phyloP scores from a whole-genome alignment of 2,888 invertebrate species.

The Teinopalpus imperialis region DNA sequence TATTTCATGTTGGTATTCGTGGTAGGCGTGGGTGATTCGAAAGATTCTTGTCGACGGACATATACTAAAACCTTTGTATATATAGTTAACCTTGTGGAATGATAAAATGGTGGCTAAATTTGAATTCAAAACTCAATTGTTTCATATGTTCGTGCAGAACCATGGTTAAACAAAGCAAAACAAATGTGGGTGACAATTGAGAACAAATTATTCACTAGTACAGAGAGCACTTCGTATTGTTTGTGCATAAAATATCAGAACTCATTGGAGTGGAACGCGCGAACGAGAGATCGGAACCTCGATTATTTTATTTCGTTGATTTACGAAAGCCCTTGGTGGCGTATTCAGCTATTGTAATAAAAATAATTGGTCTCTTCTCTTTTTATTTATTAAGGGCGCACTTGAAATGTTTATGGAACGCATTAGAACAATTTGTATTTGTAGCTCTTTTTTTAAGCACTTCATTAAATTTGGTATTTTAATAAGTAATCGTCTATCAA shows the following conservation, averaged over 20 bases:
- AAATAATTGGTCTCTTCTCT: constrained; percentile 11
- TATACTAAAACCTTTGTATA: too few species aligned
- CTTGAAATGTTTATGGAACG: background rate
- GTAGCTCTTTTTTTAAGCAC: too few species aligned
- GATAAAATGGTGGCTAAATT: too few species aligned
- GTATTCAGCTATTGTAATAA: constrained; percentile 3
- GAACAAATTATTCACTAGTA: constrained; percentile 69
- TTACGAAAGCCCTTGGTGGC: background rate
- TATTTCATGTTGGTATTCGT: too few species aligned
- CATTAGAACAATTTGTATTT: constrained; percentile 1
- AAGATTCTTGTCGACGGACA: too few species aligned
- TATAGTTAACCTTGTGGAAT: too few species aligned
- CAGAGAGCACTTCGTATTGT: constrained; percentile 64
- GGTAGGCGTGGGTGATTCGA: too few species aligned
- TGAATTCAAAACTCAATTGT: background rate
- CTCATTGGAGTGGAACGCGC: constrained; percentile 40
- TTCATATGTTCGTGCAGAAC: background rate
- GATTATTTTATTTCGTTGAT: constrained; percentile 49
- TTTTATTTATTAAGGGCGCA: background rate
- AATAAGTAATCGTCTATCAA: too few species aligned
- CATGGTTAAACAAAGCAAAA: constrained; percentile 6
- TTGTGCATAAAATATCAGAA: constrained; percentile 65
- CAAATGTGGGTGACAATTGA: constrained; percentile 50
- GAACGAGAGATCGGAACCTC: constrained; percentile 45
- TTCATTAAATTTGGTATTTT: too few species aligned